Conservation (phyloP, 1,140 invertebrate genomes). For the Drosophila chauvacae region DNA sequence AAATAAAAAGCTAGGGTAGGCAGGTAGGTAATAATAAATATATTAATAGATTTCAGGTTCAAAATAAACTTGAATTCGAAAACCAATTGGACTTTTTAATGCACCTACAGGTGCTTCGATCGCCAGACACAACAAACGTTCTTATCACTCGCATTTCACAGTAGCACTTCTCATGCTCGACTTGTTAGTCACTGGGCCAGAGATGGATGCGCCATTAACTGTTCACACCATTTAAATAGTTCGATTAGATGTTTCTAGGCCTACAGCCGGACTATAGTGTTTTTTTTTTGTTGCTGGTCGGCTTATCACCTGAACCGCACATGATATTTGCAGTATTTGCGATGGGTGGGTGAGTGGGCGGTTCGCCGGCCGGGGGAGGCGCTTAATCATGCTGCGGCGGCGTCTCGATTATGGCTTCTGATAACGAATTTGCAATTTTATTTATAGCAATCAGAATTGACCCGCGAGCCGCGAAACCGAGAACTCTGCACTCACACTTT, state of each 20-base stretch:
- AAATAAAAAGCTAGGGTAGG: no score
- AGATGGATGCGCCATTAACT: slow-evolving; percentile 58
- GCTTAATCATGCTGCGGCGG: slow-evolving; percentile 67
- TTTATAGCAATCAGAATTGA: slow-evolving; percentile 68
- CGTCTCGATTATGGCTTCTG: slow-evolving; percentile 65
- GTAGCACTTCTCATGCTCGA: slow-evolving; percentile 41
- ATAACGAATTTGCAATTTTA: slow-evolving; percentile 66
- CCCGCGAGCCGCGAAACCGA: slow-evolving; percentile 24
- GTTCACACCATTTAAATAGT: slow-evolving; percentile 24
- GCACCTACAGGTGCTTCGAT: slow-evolving; percentile 13
- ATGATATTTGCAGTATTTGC: slow-evolving; percentile 45
- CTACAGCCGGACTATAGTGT: slow-evolving; percentile 17
- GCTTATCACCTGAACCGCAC: slow-evolving; percentile 60
- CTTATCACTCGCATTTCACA: slow-evolving; percentile 37
- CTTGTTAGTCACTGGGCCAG: slow-evolving; percentile 45
- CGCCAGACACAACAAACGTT: slow-evolving; percentile 19
- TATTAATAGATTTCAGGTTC: background rate
- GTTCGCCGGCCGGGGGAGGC: slow-evolving; percentile 10
- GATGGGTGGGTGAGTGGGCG: slow-evolving; percentile 11
- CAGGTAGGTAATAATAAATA: background rate
- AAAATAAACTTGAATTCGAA: background rate
- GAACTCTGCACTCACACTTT: slow-evolving; percentile 29
- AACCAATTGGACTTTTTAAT: background rate
- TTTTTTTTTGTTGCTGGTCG: slow-evolving; percentile 2
- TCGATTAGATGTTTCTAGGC: slow-evolving; percentile 39